Evolutionary conservation across 92 coral and sea anemone genomes (phyloP), one percentile per base, ranked within the genome.

Genomic region (Pocillopora grandis): DNA sequence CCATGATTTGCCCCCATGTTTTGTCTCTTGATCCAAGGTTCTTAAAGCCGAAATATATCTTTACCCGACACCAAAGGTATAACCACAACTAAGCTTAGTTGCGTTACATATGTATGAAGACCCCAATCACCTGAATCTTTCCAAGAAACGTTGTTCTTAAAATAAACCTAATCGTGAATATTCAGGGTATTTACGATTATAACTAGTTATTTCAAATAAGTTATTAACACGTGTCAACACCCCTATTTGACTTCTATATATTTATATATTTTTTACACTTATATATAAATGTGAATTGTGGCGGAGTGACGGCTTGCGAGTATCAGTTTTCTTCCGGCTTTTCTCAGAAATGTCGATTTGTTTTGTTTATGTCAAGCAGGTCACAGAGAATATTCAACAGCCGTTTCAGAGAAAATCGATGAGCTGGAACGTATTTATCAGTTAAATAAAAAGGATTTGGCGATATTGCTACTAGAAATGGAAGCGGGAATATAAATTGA

Each of bases 261-360:
- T 42, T 42, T 42, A 42, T 3, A 42, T 42, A 42, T 42, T 42
- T 3, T 7, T 7, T 42, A 3, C 52, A 42, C 5, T 0, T 7
- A 42, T 3, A 3, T 42, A 42, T 3, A 42, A 2, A 7, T 42
- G 52, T 7, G 52, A 42, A 7, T 42, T 42, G 5, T 42, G 8
- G 52, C 8, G 52, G 4, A 42, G 15, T 77, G 19, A 10, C 3
- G 2, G n/a, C 57, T 8, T 37, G 37, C 12, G 52, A 12, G 20
- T 12, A 15, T 8, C 15, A 27, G 42, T 58, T 16, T 31, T 71
- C 58, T 81, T 81, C 85, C 85, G 77, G 76, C 60, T 59, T 71
- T 81, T 81, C 85, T 61, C 68, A 58, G 85, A 81, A 81, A 81
- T 79, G 70, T 42, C 31, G 31, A 1, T 27, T 71, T 81, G 57